Percentiles rank a stretch among this genome's conserved stretches.
These are phyloP conservation scores for Callospermophilus lateralis DNA, from an alignment of 2,113 vertebrate species.

Conservation along the genomic window DNA sequence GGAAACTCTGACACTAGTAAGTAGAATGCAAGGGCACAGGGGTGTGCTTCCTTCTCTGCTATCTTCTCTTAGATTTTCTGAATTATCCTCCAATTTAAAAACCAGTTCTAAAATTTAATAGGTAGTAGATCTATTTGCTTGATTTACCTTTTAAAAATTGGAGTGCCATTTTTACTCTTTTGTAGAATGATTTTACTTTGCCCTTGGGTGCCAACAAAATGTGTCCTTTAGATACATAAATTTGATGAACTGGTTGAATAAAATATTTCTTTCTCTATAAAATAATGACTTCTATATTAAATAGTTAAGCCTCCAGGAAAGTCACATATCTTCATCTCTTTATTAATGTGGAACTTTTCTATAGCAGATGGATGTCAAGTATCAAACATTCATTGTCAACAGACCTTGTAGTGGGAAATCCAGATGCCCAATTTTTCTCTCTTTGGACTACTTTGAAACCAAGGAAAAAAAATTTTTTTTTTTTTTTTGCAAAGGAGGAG, in stretches of 20 bases:
- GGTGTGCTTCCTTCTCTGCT: constrained; percentile 41
- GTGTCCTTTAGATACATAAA: constrained; percentile 82
- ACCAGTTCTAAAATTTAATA: constrained; percentile 60
- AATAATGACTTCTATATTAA: constrained; percentile 79
- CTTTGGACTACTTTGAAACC: neutral
- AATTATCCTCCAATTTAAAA: constrained; percentile 73
- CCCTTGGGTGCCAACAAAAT: constrained; percentile 78
- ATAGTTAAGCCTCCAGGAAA: constrained; percentile 72
- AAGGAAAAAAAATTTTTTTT: neutral
- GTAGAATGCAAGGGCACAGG: constrained; percentile 53
- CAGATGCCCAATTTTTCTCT: neutral
- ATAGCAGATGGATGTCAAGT: constrained; percentile 59
- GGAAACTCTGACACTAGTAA: neutral
- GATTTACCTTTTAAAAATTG: constrained; percentile 81
- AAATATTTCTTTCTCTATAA: constrained; percentile 70
- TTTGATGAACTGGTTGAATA: constrained; percentile 73
- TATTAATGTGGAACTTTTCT: constrained; percentile 46
- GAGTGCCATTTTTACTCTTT: constrained; percentile 77
- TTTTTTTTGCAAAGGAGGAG: neutral
- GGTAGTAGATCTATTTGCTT: constrained; percentile 67
- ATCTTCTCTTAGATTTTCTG: constrained; percentile 63
- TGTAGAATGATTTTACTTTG: constrained; percentile 62
- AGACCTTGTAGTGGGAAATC: neutral
- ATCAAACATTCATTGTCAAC: constrained; percentile 25
- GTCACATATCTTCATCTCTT: constrained; percentile 73